Evolutionary conservation across 2,113 vertebrate species (phyloP).

Genomic region (Cariama cristata): DNA sequence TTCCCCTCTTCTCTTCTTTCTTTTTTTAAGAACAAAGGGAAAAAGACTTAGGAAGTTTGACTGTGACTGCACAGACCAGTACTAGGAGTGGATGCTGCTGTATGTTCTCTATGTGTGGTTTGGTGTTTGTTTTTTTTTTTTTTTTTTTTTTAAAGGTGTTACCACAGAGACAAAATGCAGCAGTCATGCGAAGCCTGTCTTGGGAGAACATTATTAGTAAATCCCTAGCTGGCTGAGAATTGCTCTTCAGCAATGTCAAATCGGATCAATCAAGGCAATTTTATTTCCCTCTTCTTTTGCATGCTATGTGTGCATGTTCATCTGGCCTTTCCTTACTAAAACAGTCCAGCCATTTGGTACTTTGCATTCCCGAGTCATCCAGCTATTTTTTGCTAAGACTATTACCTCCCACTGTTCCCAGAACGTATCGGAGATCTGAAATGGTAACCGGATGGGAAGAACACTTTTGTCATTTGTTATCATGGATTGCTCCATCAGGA

Average conservation of each 20-base stretch:
- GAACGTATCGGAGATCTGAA: background rate
- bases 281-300: background rate
- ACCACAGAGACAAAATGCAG: background rate
- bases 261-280: background rate
- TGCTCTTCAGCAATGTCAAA: background rate
- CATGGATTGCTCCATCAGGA: background rate
- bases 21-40: background rate
- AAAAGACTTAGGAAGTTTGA: background rate
- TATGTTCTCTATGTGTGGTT: fast-evolving
- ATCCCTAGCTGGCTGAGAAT: background rate
- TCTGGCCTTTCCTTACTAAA: background rate
- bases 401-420: background rate
- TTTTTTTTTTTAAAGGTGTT: background rate
- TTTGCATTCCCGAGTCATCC: background rate
- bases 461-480: background rate
- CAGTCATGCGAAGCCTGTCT: background rate
- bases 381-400: background rate
- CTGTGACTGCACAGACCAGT: background rate
- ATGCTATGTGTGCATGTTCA: fast-evolving
- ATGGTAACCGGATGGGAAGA: background rate
- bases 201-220: background rate
- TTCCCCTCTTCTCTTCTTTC: too few species aligned
- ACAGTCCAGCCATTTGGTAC: background rate
- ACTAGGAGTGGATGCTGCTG: background rate
- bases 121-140: background rate